These are phyloP conservation scores for Poecilia latipinna DNA, from an alignment of 2,113 vertebrate genomes.

Conservation along the genomic window DNA sequence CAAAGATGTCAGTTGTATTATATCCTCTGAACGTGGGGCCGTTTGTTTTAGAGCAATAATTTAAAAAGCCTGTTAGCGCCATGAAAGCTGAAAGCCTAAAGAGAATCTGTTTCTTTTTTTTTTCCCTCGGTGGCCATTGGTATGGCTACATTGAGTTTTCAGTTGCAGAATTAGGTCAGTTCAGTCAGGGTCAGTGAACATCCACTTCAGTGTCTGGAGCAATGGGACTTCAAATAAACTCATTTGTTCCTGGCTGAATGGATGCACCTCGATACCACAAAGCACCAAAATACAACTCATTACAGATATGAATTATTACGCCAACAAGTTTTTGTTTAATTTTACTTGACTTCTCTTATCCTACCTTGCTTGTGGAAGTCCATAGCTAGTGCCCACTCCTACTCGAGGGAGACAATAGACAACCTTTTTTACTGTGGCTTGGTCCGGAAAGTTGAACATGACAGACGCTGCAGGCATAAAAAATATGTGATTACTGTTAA, in stretches of 20 bases:
- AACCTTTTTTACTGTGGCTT: constrained; percentile 96
- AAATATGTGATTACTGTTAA: constrained; percentile 22
- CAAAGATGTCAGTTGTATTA: background rate
- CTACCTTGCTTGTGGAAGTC: constrained; percentile 97
- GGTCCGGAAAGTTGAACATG: constrained; percentile 99
- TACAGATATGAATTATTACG: background rate
- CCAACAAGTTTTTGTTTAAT: background rate
- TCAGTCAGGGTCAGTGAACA: constrained; percentile 76
- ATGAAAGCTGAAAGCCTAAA: constrained; percentile 23
- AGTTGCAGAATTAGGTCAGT: constrained; percentile 72
- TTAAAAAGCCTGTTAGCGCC: constrained; percentile 51
- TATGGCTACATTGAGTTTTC: constrained; percentile 63
- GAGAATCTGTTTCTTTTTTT: constrained; percentile 38
- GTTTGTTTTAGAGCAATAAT: constrained; percentile 22
- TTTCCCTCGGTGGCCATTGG: constrained; percentile 44
- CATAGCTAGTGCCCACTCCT: constrained; percentile 98
- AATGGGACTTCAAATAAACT: constrained; percentile 66
- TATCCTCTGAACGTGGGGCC: background rate
- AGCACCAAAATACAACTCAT: background rate
- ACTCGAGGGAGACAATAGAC: constrained; percentile 96
- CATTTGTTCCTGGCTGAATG: constrained; percentile 42
- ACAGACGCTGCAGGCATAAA: constrained; percentile 86
- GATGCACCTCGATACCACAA: constrained; percentile 15
- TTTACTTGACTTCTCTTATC: constrained; percentile 15
- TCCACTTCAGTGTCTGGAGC: constrained; percentile 62